phyloP scores from a whole-genome alignment of 2,888 invertebrate genomes.

The Gymnocheta viridis region DNA sequence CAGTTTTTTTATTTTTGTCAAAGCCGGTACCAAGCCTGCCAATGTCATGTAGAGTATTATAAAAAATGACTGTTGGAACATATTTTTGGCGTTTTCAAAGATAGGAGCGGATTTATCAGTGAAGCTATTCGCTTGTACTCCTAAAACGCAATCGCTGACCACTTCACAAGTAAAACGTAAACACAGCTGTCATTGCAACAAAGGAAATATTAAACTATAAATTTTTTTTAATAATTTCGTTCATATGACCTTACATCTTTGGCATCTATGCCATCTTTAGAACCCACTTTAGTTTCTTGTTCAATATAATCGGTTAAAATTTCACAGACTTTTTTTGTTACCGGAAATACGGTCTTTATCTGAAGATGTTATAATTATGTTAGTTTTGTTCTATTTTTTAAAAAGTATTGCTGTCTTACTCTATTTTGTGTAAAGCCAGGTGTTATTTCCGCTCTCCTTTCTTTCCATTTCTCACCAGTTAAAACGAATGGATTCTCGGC shows the following conservation, averaged over 20 bases:
- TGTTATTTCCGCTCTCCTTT: conserved; percentile 82
- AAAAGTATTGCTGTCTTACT: conserved; percentile 73
- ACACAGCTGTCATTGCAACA: conserved; percentile 71
- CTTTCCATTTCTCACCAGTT: conserved; percentile 83
- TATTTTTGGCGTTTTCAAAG: conserved; percentile 74
- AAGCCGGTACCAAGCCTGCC: conserved; percentile 75
- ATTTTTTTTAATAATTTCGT: neutral
- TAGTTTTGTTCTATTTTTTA: neutral
- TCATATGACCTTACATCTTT: conserved; percentile 76
- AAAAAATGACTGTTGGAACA: conserved; percentile 75
- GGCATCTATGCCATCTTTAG: conserved; percentile 79
- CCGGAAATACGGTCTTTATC: conserved; percentile 82
- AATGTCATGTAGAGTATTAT: conserved; percentile 72
- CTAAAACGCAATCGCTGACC: conserved; percentile 82
- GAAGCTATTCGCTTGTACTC: conserved; percentile 82
- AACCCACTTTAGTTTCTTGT: conserved; percentile 73
- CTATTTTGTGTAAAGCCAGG: conserved; percentile 83
- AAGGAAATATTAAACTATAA: neutral
- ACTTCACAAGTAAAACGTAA: conserved; percentile 81
- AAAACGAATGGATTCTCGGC: conserved; percentile 82
- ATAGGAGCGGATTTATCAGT: conserved; percentile 76
- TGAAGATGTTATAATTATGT: conserved; percentile 53
- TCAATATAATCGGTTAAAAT: conserved; percentile 81
- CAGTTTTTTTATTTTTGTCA: conserved; percentile 73
- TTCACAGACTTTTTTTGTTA: conserved; percentile 81